Evolutionary conservation across 2,113 vertebrate species (phyloP).

Genomic region (Dolichotis patagonum): DNA sequence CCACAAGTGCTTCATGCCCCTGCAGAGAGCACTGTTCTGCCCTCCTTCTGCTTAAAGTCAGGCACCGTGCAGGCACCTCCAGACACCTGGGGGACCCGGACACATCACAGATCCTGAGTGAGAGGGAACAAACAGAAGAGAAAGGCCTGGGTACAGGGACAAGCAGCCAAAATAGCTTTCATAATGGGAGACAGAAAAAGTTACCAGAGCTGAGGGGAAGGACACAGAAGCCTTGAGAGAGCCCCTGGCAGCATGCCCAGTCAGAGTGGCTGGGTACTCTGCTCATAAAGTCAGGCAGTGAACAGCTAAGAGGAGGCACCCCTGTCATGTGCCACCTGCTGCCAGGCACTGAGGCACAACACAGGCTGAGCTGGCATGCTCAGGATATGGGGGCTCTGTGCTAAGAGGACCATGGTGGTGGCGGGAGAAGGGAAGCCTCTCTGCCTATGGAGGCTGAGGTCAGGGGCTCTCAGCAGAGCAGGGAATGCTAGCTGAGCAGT

Average conservation of each 20-base stretch:
- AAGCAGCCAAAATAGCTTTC: not conserved
- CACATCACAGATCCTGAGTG: not conserved
- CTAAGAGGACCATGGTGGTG: accelerated
- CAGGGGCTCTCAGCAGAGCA: not conserved
- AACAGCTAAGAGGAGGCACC: not conserved
- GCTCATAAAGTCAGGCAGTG: not conserved
- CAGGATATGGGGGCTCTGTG: not conserved
- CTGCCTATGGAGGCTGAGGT: accelerated
- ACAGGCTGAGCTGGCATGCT: not conserved
- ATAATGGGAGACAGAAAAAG: not conserved
- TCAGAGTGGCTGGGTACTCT: not conserved
- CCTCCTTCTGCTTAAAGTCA: not conserved
- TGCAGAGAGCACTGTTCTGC: not conserved
- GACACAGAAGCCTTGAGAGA: not conserved
- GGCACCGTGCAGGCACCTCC: not conserved
- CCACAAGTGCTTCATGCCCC: not conserved
- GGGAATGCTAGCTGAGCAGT: not conserved
- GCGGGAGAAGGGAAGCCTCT: not conserved
- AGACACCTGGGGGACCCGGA: not conserved
- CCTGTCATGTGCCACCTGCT: not conserved
- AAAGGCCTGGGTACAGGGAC: not conserved
- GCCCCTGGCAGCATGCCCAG: not conserved
- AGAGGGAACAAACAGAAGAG: not conserved
- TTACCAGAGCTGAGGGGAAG: not conserved
- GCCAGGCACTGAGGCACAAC: not conserved